Evolutionary conservation across 2,888 invertebrate genomes (phyloP).

Genomic region (Poecilobothrus nobilitatus): DNA sequence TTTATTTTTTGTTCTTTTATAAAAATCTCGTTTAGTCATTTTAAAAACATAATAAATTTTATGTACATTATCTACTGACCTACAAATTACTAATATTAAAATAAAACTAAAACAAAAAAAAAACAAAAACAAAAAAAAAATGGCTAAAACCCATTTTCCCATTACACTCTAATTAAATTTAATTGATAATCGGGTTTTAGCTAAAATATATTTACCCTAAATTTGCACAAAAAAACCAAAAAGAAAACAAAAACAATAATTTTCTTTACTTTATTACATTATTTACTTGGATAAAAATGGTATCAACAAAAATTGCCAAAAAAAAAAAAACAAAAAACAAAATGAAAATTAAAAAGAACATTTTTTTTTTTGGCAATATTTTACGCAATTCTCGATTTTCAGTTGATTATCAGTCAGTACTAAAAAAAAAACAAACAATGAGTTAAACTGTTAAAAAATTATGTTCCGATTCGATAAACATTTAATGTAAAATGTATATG

Average conservation of each 20-base stretch:
- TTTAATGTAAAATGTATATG: not conserved
- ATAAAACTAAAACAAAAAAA: not conserved
- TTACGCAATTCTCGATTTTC: not conserved
- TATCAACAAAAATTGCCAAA: no score
- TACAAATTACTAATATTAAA: not conserved
- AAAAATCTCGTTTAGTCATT: not conserved
- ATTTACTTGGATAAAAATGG: not conserved
- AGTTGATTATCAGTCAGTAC: not conserved
- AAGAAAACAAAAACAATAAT: not conserved
- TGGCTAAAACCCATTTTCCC: not conserved
- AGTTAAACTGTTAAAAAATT: not conserved
- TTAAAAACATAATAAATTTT: not conserved
- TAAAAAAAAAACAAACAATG: no score
- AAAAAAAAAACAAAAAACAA: no score
- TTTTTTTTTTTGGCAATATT: not conserved
- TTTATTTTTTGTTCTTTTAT: not conserved
- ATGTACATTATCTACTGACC: constrained; percentile 1
- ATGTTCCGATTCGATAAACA: not conserved
- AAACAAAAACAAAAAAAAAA: no score
- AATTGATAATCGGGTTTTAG: not conserved
- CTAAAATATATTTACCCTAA: not conserved
- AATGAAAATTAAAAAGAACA: not conserved
- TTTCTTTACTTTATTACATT: not conserved
- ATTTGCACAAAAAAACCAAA: not conserved
- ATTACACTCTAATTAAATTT: constrained; percentile 1